These are phyloP conservation scores for Erythrocercus mccallii DNA, from an alignment of 2,113 vertebrate genomes.

Conservation along the genomic window DNA sequence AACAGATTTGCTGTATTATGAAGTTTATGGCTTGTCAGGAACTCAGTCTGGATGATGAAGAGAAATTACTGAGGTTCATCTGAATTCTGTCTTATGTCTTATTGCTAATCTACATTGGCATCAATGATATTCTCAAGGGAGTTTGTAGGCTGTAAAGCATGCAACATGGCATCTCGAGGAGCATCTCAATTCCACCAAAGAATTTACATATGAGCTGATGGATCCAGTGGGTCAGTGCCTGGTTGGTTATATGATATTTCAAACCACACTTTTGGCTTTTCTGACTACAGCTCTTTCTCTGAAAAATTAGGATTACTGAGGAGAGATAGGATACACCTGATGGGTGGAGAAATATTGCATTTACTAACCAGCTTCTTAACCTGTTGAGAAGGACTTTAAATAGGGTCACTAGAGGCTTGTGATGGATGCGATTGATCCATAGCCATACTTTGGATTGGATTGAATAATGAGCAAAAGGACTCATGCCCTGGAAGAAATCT, in stretches of 20 bases:
- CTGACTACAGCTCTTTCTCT: neutral
- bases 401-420: neutral
- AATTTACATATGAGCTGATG: neutral
- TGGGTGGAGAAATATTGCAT: neutral
- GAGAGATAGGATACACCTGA: neutral
- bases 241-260: neutral
- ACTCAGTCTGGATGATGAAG: neutral
- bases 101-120: neutral
- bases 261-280: neutral
- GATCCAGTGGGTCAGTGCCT: neutral
- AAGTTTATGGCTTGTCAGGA: neutral
- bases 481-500: neutral
- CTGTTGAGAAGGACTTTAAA: neutral
- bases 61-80: neutral
- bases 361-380: neutral
- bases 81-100: neutral
- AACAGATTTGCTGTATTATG: neutral
- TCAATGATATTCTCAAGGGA: neutral
- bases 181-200: neutral
- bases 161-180: neutral
- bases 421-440: neutral
- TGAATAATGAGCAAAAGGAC: neutral
- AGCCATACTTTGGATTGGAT: neutral
- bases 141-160: neutral
- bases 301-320: neutral